Evolutionary conservation across 2,113 vertebrate genomes (phyloP), one percentile per base, ranked within the genome.

Genomic region (Rhineura floridana): DNA sequence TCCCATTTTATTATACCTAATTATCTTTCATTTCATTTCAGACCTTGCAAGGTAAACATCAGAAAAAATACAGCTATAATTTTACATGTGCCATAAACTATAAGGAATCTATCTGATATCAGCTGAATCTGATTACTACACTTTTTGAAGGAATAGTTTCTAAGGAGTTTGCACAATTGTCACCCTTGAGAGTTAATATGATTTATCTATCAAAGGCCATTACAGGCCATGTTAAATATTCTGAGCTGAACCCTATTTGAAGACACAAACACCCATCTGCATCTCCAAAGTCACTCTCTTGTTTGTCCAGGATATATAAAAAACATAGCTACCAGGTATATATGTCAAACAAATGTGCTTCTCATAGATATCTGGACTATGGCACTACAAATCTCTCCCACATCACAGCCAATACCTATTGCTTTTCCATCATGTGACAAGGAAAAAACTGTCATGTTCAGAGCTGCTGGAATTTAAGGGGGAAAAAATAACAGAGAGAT

Each of bases 181-280:
- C 72, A 93, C 90, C 12, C 77, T 90, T 92, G 89, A 89, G 93
- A 90, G 91, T 93, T 88, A 76, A 77, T 17, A 55, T 28, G 36
- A 63, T 25, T 76, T 81, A 70, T 87, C 42, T 33, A 70, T 73
- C 23, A 55, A 44, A 63, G 33, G n/a, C 11, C 52, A n/a, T n/a
- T 25, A 7, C n/a, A 28, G 2, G 11, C 5, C 15, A 65, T 3
- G 10, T 65, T 63, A 39, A 55, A 23, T 13, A 25, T 39, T 72
- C 28, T n/a, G 46, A 52, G 9, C 17, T 70, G 19, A 39, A 59
- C n/a, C 23, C 23, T 36, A 19, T 73, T 59, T 10, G 50, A 50
- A 85, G 12, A 9, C 33, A 39, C 69, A 0, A n/a, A n/a, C 7
- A 23, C 46, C 3, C 48, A 7, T 42, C 36, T 59, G 21, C 30